Conservation (phyloP, 2,797 vertebrate genomes). For the Anguilla megastoma region DNA sequence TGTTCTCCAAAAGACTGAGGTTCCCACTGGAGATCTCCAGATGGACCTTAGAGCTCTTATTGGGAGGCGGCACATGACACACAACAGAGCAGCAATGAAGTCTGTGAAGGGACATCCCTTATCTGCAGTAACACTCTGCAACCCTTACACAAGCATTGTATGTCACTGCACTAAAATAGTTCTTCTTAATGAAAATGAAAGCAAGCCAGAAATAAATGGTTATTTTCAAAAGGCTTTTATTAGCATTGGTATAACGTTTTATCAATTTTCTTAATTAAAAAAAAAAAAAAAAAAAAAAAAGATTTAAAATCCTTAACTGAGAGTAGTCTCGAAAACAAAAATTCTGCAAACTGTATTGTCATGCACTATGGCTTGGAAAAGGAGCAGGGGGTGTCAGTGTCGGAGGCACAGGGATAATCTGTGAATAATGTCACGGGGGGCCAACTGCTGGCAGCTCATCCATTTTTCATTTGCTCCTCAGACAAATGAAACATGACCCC, state of each 20-base stretch:
- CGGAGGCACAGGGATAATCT: slow-evolving; percentile 78
- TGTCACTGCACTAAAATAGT: background rate
- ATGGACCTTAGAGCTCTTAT: slow-evolving; percentile 66
- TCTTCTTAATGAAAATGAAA: background rate
- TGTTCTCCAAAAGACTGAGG: background rate
- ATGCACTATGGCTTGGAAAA: background rate
- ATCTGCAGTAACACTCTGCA: slow-evolving; percentile 61
- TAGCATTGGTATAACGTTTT: background rate
- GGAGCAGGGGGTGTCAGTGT: slow-evolving; percentile 59
- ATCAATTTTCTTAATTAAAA: background rate
- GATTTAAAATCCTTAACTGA: background rate
- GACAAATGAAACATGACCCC: slow-evolving; percentile 99
- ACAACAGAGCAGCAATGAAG: slow-evolving; percentile 63
- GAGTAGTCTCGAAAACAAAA: background rate
- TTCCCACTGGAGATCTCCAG: slow-evolving; percentile 46
- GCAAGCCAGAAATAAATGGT: background rate
- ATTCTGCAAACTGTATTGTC: background rate
- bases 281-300: no score
- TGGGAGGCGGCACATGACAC: slow-evolving; percentile 66
- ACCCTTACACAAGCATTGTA: background rate
- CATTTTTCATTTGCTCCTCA: slow-evolving; percentile 99
- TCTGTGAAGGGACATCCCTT: slow-evolving; percentile 64
- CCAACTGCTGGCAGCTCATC: slow-evolving; percentile 88
- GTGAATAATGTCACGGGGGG: slow-evolving; percentile 86
- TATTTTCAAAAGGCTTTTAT: background rate